Evolutionary conservation across 2,888 invertebrate genomes (phyloP).

Genomic region (Agrochola lychnidis): DNA sequence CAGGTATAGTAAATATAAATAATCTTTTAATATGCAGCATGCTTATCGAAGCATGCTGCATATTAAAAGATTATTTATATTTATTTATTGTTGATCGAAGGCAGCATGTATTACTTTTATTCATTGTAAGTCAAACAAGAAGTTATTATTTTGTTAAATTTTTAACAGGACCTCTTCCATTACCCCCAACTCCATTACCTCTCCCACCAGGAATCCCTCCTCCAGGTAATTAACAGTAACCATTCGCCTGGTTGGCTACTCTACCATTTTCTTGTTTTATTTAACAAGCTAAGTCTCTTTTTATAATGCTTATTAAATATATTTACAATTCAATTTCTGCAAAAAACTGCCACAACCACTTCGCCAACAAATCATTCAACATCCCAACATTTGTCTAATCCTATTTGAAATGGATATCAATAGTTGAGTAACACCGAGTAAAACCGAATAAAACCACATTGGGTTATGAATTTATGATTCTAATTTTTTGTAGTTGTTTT

Average conservation of each 20-base stretch:
- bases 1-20: neutral
- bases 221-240: slow-evolving; percentile 1
- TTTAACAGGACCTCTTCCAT: neutral
- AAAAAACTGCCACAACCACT: neutral
- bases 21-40: neutral
- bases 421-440: neutral
- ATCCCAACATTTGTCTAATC: neutral
- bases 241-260: neutral
- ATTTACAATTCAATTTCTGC: neutral
- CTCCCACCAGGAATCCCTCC: neutral
- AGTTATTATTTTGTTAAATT: neutral
- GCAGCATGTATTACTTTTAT: neutral
- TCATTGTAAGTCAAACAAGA: neutral
- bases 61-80: no score
- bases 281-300: neutral
- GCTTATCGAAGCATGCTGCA: no score
- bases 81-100: no score
- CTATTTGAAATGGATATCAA: neutral
- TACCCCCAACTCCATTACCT: neutral
- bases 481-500: no score
- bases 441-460: neutral
- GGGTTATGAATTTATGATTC: no score
- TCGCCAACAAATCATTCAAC: neutral
- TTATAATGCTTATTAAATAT: neutral
- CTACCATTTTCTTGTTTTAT: neutral